Evolutionary conservation across 2,888 invertebrate genomes (phyloP).

Genomic region (Xylota sylvarum): DNA sequence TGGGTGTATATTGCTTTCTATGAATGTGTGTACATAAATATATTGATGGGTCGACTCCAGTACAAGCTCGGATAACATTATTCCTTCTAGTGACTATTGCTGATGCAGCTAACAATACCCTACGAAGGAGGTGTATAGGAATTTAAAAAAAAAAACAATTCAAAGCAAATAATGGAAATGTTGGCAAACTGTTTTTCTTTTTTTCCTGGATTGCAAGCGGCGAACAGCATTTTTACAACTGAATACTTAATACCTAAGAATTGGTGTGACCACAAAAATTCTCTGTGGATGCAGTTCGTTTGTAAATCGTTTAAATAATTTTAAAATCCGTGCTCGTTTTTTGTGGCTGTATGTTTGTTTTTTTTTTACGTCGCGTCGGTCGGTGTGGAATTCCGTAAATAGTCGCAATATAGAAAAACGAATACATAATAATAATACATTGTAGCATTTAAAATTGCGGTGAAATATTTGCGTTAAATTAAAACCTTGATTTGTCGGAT

Average conservation of each 20-base stretch:
- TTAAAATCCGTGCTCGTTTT: constrained; percentile 20
- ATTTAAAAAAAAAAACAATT: constrained; percentile 17
- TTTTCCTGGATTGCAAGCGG: constrained; percentile 27
- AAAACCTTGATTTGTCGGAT: constrained; percentile 56
- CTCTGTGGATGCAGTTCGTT: constrained; percentile 23
- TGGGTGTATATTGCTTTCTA: no score
- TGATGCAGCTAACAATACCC: background rate
- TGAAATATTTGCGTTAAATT: constrained; percentile 42
- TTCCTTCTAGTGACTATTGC: no score
- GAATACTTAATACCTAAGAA: constrained; percentile 61
- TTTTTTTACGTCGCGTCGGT: background rate
- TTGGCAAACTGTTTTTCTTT: background rate
- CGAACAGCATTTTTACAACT: constrained; percentile 41
- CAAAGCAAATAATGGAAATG: constrained; percentile 40
- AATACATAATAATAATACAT: constrained; percentile 14
- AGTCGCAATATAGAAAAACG: background rate
- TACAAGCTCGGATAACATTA: no score
- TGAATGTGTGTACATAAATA: no score
- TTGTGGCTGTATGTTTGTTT: background rate
- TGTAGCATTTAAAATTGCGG: constrained; percentile 49
- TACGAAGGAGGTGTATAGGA: background rate
- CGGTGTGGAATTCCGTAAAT: constrained; percentile 19
- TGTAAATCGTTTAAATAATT: constrained; percentile 53
- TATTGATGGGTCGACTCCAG: no score
- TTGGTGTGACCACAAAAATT: constrained; percentile 48